Evolutionary conservation across 2,113 vertebrate genomes (phyloP).

Genomic region (Hippotragus niger): DNA sequence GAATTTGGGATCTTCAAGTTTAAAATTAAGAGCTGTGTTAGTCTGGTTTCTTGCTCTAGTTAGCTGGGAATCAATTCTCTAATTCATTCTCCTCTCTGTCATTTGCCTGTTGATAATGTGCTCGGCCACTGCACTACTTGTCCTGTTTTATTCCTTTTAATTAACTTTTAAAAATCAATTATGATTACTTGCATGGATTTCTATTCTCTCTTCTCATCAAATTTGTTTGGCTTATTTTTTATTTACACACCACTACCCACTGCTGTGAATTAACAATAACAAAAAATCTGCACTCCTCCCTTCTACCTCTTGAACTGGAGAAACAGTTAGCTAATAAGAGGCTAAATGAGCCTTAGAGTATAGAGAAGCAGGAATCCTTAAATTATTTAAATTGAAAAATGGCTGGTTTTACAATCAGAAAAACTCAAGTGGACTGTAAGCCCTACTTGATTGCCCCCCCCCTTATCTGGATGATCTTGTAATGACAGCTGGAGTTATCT

Average conservation of each 20-base stretch:
- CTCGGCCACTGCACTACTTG: neutral
- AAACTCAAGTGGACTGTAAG: slow-evolving; percentile 77
- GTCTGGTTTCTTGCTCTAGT: neutral
- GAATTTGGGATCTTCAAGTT: neutral
- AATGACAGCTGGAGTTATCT: slow-evolving; percentile 76
- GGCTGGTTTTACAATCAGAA: slow-evolving; percentile 75
- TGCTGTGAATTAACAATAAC: slow-evolving; percentile 65
- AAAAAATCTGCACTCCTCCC: slow-evolving; percentile 64
- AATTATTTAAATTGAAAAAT: slow-evolving; percentile 80
- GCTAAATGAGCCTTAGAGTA: slow-evolving; percentile 72
- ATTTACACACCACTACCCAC: slow-evolving; percentile 63
- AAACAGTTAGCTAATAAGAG: slow-evolving; percentile 75
- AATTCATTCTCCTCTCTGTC: slow-evolving; percentile 16
- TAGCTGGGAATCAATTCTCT: slow-evolving; percentile 47
- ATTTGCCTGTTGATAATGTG: slow-evolving; percentile 44
- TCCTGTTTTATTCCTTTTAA: slow-evolving; percentile 63
- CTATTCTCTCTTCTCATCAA: slow-evolving; percentile 54
- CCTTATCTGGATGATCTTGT: slow-evolving; percentile 73
- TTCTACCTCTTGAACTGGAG: slow-evolving; percentile 74
- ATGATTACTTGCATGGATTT: slow-evolving; percentile 64
- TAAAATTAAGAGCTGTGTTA: neutral
- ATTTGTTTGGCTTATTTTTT: slow-evolving; percentile 62
- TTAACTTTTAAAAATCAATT: slow-evolving; percentile 71
- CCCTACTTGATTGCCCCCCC: slow-evolving; percentile 67
- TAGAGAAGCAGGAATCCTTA: slow-evolving; percentile 71